phyloP scores from a whole-genome alignment of 2,888 invertebrate species.

The Drosophila silvestris region DNA sequence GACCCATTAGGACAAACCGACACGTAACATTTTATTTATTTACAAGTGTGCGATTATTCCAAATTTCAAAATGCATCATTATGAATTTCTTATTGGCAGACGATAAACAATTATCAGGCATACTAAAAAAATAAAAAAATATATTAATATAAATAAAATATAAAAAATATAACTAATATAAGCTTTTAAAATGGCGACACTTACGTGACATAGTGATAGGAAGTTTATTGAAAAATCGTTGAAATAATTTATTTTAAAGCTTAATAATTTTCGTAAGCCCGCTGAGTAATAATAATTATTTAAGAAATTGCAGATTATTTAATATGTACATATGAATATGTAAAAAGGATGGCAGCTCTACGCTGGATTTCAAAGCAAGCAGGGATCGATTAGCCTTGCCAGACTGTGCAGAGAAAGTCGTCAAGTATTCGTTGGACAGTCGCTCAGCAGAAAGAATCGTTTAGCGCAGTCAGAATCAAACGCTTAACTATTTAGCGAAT shows the following conservation, averaged over 20 bases:
- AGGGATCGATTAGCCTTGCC: background rate
- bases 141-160: background rate
- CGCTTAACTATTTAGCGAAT: background rate
- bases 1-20: too few relatives aligned
- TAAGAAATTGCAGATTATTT: background rate
- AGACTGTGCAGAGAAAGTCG: background rate
- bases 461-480: background rate
- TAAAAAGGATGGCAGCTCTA: background rate
- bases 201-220: background rate
- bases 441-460: background rate
- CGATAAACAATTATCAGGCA: slow-evolving; percentile 68
- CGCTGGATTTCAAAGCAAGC: background rate
- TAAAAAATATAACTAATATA: background rate
- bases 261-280: background rate
- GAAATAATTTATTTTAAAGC: background rate
- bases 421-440: background rate
- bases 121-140: slow-evolving; percentile 51
- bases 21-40: background rate
- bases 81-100: slow-evolving; percentile 72
- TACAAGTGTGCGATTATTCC: background rate
- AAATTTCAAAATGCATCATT: slow-evolving; percentile 10
- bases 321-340: background rate
- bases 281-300: background rate
- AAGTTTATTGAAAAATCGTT: background rate
- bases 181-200: background rate